Base-by-base conservation (phyloP, 2,888 invertebrate genomes). In the Lasioglossum lativentre region DNA sequence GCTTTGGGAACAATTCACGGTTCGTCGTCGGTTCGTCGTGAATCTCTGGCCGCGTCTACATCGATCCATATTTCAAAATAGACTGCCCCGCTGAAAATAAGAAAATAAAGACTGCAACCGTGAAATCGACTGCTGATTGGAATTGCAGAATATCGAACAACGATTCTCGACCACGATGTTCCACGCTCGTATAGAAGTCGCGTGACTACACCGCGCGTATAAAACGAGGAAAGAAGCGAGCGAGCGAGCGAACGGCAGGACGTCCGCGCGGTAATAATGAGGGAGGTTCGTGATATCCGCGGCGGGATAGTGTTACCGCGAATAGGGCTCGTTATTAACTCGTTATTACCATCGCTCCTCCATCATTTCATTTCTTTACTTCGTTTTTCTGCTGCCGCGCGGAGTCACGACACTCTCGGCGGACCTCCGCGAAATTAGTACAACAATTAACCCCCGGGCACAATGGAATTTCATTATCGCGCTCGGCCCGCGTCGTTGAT, bases 1-100 rank as follows among this genome's bases (percentile, higher is more conserved):
- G 10, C 38, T 77, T 73, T 68, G 83, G 79, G 85, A 85, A 85
- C 85, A 79, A 79, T 73, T 79, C 63, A 73, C 66, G 47, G 23
- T 47, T 47, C 8, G 8, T n/a, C 47, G 45, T 66, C 83, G 52
- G 12, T 45, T 34, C 71, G 38, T 66, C 70, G 42, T 14, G 59
- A 42, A 38, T 16, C 8, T 56, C 38, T 40, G 40, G 56, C 14
- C 16, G 66, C 63, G 14, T 34, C 34, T 56, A n/a, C 30, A 75
- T 30, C 63, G 63, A 83, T 34, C 23, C 68, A 19, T 78, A 45
- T 75, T 42, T 38, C 27, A 70, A 59, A 27, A 27, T 78, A 75
- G 73, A 78, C 78, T 74, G 71, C 56, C 40, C 70, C 56, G 45
- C 38, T 27, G 38, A 12, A 66, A n/a, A 68, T 23, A 38, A 34